Evolutionary conservation across 2,113 vertebrate species (phyloP), one percentile per base, ranked within the genome.

Genomic region (Oceanites oceanicus): DNA sequence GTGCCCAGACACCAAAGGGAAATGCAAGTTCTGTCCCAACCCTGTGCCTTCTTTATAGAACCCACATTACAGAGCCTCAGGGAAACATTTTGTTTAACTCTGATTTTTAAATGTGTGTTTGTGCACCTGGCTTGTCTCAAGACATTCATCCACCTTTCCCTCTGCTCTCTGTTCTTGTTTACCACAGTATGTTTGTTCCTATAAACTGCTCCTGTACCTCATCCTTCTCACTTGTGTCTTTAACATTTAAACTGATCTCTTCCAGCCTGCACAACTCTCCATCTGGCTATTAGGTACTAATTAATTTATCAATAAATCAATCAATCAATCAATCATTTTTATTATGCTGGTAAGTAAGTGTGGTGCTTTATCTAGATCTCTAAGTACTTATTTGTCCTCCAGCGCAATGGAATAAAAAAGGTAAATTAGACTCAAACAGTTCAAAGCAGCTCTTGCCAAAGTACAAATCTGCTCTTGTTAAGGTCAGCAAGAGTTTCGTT

Each of bases 151-250:
- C 17, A 36, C 26, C 38, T 63, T 38, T 50, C 11, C 32, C n/a
- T 56, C 53, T 70, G 29, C 38, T 86, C 26, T 76, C 30, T 32
- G 6, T 34, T 86, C 19, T 56, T 79, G 10, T 66, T 84, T 84
- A 45, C 17, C 17, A 23, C 8, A 32, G 8, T 34, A 49, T 0
- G 0, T 61, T 77, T 76, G 4, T 26, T 70, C 55, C 25, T 70
- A 29, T 30, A 58, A 61, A 36, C 15, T 5, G 2, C 23, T 49
- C 23, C 45, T n/a, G 11, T 66, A 68, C 21, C 47, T 83, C 29
- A 67, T 62, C 34, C 20, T 79, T 79, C 34, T 62, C 11, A 67
- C 29, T 13, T 55, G 14, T 52, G 47, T 50, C 10, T 73, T 88
- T 86, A 89, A 61, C 7, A 56, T 47, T 68, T 88, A 52, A 92